Evolutionary conservation across 1,140 invertebrate genomes (phyloP), one percentile per base, ranked within the genome.

Genomic region (Drosophila nasuta): DNA sequence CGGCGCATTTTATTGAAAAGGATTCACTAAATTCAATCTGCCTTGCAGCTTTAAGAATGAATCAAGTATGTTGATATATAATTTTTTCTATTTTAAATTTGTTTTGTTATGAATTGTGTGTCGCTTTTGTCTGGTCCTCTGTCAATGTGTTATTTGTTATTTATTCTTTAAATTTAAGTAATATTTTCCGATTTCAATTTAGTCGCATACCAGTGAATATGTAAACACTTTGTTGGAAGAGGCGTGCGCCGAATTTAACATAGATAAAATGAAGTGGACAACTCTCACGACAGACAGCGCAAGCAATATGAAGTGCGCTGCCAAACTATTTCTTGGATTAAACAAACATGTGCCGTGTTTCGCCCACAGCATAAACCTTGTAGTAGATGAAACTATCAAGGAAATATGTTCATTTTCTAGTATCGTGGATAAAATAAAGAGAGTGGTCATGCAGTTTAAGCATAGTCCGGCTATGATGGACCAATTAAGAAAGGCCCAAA

Each of bases 151-250:
- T 45, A 11, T 45, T 45, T n/a, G 25, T 52, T 64, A 4, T 56
- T 33, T 49, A 60, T 41, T 62, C 62, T 38, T 54, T 35, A 33
- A 45, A 8, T 13, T 69, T 52, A 51, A 28, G 25, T 60, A 10
- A 13, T 17, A 60, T 72, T n/a, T n/a, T n/a, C n/a, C n/a, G n/a
- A n/a, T n/a, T n/a, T n/a, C n/a, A n/a, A n/a, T n/a, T n/a, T n/a
- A 58, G 51, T 65, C 60, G 7, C 69, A 72, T 63, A 72, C 69
- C 45, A 72, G 60, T 49, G 52, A 72, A 1, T 65, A 72, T 46
- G 43, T 72, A 64, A 30, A 2, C 5, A 15, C 41, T 2, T 59
- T 66, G 25, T 54, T 73, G 56, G 46, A 73, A 33, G 41, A 41
- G 46, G 3, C 20, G 20, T 20, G 20, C 20, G 20, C 20, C 20